phyloP scores from a whole-genome alignment of 92 coral and sea anemone genomes.

The Nematostella vectensis region DNA sequence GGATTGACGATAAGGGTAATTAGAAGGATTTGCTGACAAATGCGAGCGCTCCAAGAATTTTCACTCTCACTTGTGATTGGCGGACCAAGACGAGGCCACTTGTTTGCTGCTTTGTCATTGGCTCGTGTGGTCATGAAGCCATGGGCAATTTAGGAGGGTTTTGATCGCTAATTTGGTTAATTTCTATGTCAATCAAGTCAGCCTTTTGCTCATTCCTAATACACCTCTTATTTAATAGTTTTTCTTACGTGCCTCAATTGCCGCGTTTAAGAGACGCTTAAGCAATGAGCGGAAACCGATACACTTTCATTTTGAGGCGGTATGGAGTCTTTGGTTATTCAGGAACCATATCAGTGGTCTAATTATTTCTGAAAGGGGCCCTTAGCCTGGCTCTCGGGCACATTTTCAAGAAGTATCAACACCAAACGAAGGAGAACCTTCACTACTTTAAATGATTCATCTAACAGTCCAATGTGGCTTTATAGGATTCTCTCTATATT shows the following conservation, averaged over 20 bases:
- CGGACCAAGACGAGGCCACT: conserved; percentile 7
- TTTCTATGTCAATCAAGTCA: conserved; percentile 83
- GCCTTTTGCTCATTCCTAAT: conserved; percentile 11
- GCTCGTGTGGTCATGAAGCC: conserved; percentile 30
- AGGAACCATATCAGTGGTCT: too few relatives aligned
- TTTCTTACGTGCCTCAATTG: conserved; percentile 22
- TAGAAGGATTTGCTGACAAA: conserved; percentile 97
- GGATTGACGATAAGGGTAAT: conserved; percentile 98
- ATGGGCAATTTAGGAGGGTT: conserved; percentile 65
- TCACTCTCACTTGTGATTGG: conserved; percentile 48
- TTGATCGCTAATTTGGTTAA: conserved; percentile 79
- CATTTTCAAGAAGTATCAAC: too few relatives aligned
- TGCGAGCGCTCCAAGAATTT: conserved; percentile 50
- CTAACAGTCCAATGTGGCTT: too few relatives aligned
- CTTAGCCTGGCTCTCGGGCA: too few relatives aligned
- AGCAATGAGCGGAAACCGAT: conserved; percentile 18
- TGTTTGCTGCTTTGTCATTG: conserved; percentile 34
- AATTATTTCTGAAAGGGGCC: too few relatives aligned
- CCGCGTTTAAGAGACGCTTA: conserved; percentile 50
- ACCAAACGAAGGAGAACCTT: too few relatives aligned
- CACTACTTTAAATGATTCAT: too few relatives aligned
- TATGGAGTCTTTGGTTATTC: too few relatives aligned
- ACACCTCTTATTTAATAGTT: conserved; percentile 36
- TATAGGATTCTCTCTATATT: too few relatives aligned
- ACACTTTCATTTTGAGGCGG: not conserved